Base-by-base conservation (phyloP, 2,797 vertebrate genomes). In the Remorina albescens region DNA sequence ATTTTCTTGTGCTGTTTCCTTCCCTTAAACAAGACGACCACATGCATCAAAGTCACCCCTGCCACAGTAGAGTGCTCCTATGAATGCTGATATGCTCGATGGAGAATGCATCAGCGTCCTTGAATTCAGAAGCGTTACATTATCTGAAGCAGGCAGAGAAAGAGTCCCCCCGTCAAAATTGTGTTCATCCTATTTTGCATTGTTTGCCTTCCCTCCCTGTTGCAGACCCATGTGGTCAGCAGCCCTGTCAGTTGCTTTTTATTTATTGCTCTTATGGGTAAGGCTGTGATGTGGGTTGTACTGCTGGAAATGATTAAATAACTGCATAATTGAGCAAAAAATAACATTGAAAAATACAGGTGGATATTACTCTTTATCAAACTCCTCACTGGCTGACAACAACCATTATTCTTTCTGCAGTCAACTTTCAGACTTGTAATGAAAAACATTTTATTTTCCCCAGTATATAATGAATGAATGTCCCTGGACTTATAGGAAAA, bases 1-100 rank as follows among this genome's bases (percentile, higher is more conserved):
- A 90, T 91, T 91, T 88, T 78, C 64, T 77, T 71, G 42, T 84
- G 80, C 80, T 78, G 82, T 82, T 90, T 75, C 72, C 64, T 78
- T 89, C 77, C 75, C 74, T 88, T 84, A 89, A 88, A 86, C 87
- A 88, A 82, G 79, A 78, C 76, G 65, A 85, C 61, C 80, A 82
- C 88, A 89, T 91, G 88, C 81, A 88, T 92, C 87, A 91, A 91
- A 93, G 92, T 91, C 89, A 89, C 89, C 86, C 69, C 81, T 88
- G 88, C 84, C 80, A 87, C 82, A 47, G 85, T 66, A 54, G 69
- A 73, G 73, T 60, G 61, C 65, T 78, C 86, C 73, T 81, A 75
- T 91, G 88, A 91, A 93, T 92, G 86, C 89, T 89, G 91, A 92
- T 90, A 61, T 41, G 74, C 79, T 84, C 81, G 49, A 37, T 69